These are phyloP conservation scores for Nasonia longicornis DNA, from an alignment of 1,140 invertebrate genomes.

Conservation along the genomic window DNA sequence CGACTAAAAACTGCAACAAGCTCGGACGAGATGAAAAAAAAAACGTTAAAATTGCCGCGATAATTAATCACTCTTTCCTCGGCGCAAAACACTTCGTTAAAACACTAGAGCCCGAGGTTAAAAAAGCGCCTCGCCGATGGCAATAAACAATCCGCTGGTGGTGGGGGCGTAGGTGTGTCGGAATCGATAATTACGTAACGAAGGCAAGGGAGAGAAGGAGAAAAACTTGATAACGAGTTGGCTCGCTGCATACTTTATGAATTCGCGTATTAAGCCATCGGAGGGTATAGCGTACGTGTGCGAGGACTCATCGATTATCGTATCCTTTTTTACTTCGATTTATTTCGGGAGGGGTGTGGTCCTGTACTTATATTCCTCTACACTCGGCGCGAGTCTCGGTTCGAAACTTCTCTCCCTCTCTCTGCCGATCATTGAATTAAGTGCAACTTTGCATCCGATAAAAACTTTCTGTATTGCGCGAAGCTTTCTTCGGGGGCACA, in stretches of 20 bases:
- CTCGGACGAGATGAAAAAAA: background rate
- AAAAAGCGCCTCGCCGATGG: background rate
- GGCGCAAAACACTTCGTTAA: background rate
- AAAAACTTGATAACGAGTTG: conserved; percentile 7
- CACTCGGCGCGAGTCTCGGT: no score
- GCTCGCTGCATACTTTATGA: conserved; percentile 1
- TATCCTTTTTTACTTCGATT: conserved; percentile 7
- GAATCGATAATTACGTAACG: conserved; percentile 35
- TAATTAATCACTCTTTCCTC: conserved; percentile 6
- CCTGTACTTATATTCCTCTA: background rate
- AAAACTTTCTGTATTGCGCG: conserved; percentile 10
- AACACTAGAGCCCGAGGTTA: background rate
- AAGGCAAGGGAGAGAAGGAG: background rate
- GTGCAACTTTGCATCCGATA: conserved; percentile 19
- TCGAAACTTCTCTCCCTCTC: background rate
- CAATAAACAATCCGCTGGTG: conserved; percentile 16
- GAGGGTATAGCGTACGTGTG: background rate
- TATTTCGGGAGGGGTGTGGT: conserved; percentile 22
- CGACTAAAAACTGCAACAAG: background rate
- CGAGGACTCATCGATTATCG: conserved; percentile 12
- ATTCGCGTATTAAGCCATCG: background rate
- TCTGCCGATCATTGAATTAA: conserved; percentile 24
- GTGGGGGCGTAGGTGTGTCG: conserved; percentile 11
- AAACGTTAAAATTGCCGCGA: background rate
- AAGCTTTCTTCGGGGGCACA: background rate